Evolutionary conservation across 2,888 invertebrate genomes (phyloP), one percentile per base, ranked within the genome.

Genomic region (Nephrotoma flavescens): DNA sequence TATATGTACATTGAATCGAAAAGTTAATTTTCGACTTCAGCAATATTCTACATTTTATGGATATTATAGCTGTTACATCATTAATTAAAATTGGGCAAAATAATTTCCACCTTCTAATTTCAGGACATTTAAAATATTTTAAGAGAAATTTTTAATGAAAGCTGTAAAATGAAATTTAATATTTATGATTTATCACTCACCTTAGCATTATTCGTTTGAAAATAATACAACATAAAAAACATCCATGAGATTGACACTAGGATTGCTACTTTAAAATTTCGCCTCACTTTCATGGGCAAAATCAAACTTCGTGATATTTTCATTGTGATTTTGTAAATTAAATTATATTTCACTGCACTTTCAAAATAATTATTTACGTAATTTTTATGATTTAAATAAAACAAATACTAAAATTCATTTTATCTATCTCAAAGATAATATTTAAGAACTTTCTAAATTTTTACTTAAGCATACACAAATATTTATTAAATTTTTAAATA

Each of bases 161-260:
- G 3, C 31, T 31, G 31, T 31, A 31, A 31, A 31, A 31, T 31
- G 31, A 31, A 31, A 31, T 31, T 0, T 31, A 31, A 47, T 47
- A 47, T 44, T 44, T 44, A 44, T 44, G 31, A 31, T 31, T 31
- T 31, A 47, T 4, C 41, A 89, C 91, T 90, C 88, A 91, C 91
- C 91, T 91, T 91, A 89, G 90, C 90, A 87, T 90, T 91, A 89
- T 89, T 91, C 88, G 91, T 90, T 88, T 91, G 91, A 88, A 91
- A 90, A 89, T 91, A 91, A 88, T 91, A 91, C 88, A 91, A 91
- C 91, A 91, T 91, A 88, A 90, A 90, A 88, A 91, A 91, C 91
- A 91, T 91, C 91, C 91, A 91, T 87, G 91, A 90, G 89, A 91
- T 89, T 89, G 90, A 90, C 52, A 91, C 91, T 89, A 91, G 91